Percentiles rank a stretch among this genome's conserved stretches.
These are phyloP conservation scores for Tolypeutes matacus DNA, from an alignment of 2,797 vertebrate genomes.

Conservation along the genomic window DNA sequence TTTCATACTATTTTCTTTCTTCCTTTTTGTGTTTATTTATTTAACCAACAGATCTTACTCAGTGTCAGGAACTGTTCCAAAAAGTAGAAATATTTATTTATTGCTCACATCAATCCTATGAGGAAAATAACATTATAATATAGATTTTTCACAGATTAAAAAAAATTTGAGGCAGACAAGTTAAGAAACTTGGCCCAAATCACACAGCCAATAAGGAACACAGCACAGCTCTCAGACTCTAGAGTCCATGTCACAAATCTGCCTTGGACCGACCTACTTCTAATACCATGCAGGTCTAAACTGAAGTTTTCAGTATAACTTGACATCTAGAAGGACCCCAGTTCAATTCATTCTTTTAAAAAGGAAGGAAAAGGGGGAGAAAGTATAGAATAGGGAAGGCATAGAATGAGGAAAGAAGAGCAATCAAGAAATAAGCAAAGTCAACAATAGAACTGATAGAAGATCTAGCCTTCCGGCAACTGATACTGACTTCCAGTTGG, in stretches of 20 bases:
- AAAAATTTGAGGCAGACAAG: neutral
- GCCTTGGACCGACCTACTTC: neutral
- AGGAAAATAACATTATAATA: neutral
- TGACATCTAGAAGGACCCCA: neutral
- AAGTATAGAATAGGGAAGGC: neutral
- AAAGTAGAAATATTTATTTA: neutral
- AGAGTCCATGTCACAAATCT: neutral
- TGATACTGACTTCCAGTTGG: neutral
- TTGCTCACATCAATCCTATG: neutral
- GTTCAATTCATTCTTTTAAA: neutral
- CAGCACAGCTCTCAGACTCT: neutral
- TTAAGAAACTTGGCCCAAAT: neutral
- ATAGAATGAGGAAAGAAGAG: neutral
- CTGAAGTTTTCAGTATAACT: neutral
- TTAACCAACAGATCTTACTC: neutral
- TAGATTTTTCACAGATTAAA: neutral
- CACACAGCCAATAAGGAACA: neutral
- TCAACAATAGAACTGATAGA: neutral
- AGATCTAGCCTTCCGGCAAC: neutral
- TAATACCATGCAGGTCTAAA: neutral
- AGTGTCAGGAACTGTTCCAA: neutral
- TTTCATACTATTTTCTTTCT: constrained; percentile 3
- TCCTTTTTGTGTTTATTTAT: neutral
- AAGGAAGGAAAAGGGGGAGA: neutral
- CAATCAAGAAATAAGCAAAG: neutral